Evolutionary conservation across 2,888 invertebrate species (phyloP).

Genomic region (Cheiracanthium punctorium): DNA sequence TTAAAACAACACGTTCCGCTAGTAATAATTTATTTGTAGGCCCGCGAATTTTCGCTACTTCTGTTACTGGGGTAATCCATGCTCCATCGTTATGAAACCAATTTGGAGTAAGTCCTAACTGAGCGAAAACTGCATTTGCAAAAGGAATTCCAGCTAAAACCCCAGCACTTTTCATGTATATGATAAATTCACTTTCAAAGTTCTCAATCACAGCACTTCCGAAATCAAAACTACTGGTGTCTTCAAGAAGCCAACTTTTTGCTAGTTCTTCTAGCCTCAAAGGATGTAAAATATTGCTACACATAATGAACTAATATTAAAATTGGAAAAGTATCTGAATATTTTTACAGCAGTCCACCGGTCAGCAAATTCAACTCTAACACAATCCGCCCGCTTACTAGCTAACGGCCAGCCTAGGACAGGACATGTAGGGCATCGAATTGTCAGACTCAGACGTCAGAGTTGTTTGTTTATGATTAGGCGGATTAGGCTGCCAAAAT

Average conservation of each 20-base stretch:
- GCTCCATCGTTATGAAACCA: conserved; percentile 76
- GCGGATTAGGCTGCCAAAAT: no score
- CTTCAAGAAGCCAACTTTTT: conserved; percentile 69
- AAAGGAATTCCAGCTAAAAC: conserved; percentile 77
- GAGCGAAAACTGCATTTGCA: conserved; percentile 76
- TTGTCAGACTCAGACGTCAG: no score
- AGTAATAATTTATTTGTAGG: conserved; percentile 75
- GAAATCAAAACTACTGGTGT: conserved; percentile 69
- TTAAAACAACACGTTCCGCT: conserved; percentile 77
- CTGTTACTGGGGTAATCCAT: conserved; percentile 68
- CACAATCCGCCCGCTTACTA: no score
- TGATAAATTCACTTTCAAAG: conserved; percentile 35
- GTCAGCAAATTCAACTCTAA: no score
- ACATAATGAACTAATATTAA: no score
- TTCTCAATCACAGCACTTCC: conserved; percentile 48
- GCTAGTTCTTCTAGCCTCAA: conserved; percentile 64
- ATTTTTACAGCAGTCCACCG: no score
- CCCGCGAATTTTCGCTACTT: conserved; percentile 75
- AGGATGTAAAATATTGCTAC: conserved; percentile 67
- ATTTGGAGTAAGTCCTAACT: conserved; percentile 75
- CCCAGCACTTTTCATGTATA: conserved; percentile 73
- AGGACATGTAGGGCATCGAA: no score
- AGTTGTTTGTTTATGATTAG: no score
- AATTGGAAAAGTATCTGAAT: no score
- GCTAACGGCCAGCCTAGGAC: no score